Evolutionary conservation across 2,113 vertebrate genomes (phyloP), one percentile per base, ranked within the genome.

Genomic region (Caretta caretta): DNA sequence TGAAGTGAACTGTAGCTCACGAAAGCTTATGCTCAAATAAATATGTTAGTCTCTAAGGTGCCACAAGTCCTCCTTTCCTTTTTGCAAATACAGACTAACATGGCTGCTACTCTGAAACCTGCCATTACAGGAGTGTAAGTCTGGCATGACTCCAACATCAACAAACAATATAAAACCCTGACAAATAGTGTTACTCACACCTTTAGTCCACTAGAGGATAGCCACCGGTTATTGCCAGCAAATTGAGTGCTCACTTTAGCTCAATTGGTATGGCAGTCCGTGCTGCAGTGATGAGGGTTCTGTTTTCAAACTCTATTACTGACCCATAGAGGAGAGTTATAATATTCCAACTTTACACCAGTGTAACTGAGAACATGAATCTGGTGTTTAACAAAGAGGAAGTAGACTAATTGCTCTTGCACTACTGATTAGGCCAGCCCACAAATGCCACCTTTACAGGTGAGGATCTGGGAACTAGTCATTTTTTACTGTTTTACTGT

Each of bases 301-400:
- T 1, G 6, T 3, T 42, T 5, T 85, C 72, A 48, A 72, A 49
- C 13, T 29, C 53, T 84, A 54, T 16, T 59, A n/a, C 53, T 3
- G 25, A 49, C 3, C 1, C 0, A 72, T 38, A 20, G 76, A 65
- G 38, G 35, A 57, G 69, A 53, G 8, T 0, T 8, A 6, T 2
- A 59, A 4, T 1, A 53, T 35, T 54, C 22, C 87, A 90, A 38
- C 49, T 89, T 83, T 17, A 29, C 49, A 14, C 42, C 14, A 42
- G 1, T 20, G 19, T 1, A 86, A 89, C 10, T 49, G 10, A 75
- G 38, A 76, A 69, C 65, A 13, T 48, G n/a, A 35, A 76, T 25
- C 10, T 25, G 72, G 4, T 0, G 5, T 0, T 65, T 48, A 69
- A n/a, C 31, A 16, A 17, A 62, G 29, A 31, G 59, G 59, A 62